A percentile compares a stretch with the other conserved stretches of the same genome.
Conservation (phyloP, 2,113 vertebrate species). For the Forbesichthys agassizii region DNA sequence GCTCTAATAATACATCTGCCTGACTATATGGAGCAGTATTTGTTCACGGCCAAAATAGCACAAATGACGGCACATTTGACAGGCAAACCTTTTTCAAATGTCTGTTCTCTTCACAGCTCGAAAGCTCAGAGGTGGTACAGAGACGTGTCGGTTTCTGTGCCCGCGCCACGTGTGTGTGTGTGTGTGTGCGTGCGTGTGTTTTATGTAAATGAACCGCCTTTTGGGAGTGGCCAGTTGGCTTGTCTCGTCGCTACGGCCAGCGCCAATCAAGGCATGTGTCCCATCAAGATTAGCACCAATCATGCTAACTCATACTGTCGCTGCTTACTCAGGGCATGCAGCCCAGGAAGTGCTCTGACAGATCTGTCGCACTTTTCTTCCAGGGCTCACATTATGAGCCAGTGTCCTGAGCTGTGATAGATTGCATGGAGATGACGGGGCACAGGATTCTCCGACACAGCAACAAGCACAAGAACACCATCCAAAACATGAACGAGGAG, state of each 20-base stretch:
- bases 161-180: not conserved
- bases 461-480: too few species aligned
- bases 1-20: slow-evolving; percentile 60
- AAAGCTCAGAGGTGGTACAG: slow-evolving; percentile 34
- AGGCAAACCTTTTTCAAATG: slow-evolving; percentile 29
- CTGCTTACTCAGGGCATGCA: too few species aligned
- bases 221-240: slow-evolving; percentile 34
- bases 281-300: too few species aligned
- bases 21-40: slow-evolving; percentile 50
- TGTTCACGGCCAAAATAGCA: slow-evolving; percentile 54
- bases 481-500: too few species aligned
- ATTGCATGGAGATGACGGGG: too few species aligned
- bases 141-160: not conserved
- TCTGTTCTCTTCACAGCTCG: slow-evolving; percentile 26
- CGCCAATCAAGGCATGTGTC: slow-evolving; percentile 13
- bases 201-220: slow-evolving; percentile 8
- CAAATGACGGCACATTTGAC: slow-evolving; percentile 31
- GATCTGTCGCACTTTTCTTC: too few species aligned
- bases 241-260: slow-evolving; percentile 10
- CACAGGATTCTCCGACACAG: too few species aligned
- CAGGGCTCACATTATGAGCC: too few species aligned
- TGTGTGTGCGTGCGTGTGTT: not conserved
- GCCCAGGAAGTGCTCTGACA: too few species aligned
- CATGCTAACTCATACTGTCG: too few species aligned
- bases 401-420: too few species aligned